phyloP scores from a whole-genome alignment of 53 echinoderm and acorn worm species.

The Glandiceps talaboti region DNA sequence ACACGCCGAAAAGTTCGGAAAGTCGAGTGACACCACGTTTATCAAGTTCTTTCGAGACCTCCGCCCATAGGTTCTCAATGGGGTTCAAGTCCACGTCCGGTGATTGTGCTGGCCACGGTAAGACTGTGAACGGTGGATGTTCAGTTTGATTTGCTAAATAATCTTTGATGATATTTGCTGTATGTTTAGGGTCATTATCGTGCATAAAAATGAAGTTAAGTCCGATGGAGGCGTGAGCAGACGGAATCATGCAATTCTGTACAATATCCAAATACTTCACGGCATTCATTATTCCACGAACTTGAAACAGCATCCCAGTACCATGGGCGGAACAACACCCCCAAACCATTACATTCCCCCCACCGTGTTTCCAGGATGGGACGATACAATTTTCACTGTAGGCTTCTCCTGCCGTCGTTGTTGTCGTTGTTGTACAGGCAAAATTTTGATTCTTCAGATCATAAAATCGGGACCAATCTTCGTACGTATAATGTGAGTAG shows the following conservation, averaged over 20 bases:
- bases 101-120: constrained; percentile 28
- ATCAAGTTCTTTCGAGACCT: background rate
- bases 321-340: constrained; percentile 13
- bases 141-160: constrained; percentile 13
- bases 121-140: constrained; percentile 15
- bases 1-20: constrained; percentile 5
- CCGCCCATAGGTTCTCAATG: constrained; percentile 20
- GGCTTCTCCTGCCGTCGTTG: no score
- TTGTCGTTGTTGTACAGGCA: no score
- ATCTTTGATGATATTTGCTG: constrained; percentile 9
- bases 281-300: constrained; percentile 14
- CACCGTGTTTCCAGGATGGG: constrained; percentile 13
- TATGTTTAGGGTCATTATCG: constrained; percentile 28
- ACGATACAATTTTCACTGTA: background rate
- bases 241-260: constrained; percentile 8
- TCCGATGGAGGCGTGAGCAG: constrained; percentile 18
- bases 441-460: no score
- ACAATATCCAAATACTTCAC: constrained; percentile 7
- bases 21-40: background rate
- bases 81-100: constrained; percentile 25
- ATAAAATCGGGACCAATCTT: no score
- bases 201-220: constrained; percentile 15
- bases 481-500: no score
- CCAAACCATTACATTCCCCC: constrained; percentile 22
- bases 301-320: constrained; percentile 13